A percentile compares a stretch with the other conserved stretches of the same genome.
These are phyloP conservation scores for Turdus rufiventris DNA, from an alignment of 2,113 vertebrate species.

Conservation along the genomic window DNA sequence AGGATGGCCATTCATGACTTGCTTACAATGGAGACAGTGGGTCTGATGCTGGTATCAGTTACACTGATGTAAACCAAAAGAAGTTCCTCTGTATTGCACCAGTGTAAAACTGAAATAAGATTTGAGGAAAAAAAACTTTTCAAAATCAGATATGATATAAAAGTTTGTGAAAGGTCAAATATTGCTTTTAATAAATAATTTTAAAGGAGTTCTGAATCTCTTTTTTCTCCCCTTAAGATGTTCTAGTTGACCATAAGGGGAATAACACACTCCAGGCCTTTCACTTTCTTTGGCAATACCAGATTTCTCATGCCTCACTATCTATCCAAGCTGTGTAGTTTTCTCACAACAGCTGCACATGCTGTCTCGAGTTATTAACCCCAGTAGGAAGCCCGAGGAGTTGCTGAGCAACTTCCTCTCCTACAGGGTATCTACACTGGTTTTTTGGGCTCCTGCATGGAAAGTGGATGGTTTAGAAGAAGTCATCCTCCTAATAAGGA, in stretches of 20 bases:
- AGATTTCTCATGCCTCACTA: neutral
- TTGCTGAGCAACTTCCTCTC: neutral
- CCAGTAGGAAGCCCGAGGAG: neutral
- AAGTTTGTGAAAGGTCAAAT: neutral
- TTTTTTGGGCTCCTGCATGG: neutral
- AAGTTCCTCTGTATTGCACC: neutral
- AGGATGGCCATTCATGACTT: slow-evolving; percentile 22
- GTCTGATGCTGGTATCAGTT: neutral
- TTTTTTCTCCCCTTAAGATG: neutral
- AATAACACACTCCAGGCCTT: neutral
- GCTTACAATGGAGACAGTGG: neutral
- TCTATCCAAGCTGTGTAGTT: neutral
- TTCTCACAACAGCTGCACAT: neutral
- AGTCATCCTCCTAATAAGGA: neutral
- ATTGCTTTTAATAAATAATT: neutral
- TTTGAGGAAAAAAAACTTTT: neutral
- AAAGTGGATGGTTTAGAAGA: neutral
- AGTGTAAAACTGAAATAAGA: neutral
- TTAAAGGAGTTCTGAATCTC: neutral
- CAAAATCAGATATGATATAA: neutral
- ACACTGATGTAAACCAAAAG: neutral
- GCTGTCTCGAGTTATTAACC: slow-evolving; percentile 21
- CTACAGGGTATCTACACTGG: neutral
- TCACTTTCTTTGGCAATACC: neutral
- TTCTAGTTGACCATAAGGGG: neutral